Evolutionary conservation across 2,113 vertebrate species (phyloP).

Genomic region (Ascaphus truei): DNA sequence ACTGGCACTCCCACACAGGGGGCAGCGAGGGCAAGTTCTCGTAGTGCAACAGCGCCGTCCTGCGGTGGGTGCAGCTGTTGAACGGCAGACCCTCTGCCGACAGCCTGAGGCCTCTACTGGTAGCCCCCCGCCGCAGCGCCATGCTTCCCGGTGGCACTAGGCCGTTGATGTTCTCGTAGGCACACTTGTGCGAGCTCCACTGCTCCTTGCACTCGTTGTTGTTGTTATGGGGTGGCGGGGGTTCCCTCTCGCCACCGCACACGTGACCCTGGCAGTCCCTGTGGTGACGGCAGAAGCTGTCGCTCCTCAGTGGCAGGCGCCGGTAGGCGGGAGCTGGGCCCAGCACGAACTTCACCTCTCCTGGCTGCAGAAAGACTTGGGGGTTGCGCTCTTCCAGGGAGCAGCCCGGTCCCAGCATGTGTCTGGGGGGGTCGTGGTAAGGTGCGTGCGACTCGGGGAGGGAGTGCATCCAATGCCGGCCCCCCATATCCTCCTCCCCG

Average conservation of each 20-base stretch:
- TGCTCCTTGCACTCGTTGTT: conserved; percentile 69
- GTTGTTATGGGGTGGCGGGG: conserved; percentile 59
- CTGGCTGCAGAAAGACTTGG: conserved; percentile 86
- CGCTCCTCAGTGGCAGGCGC: conserved; percentile 72
- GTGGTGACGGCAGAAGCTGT: conserved; percentile 45
- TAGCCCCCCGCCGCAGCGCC: conserved; percentile 39
- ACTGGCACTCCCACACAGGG: conserved; percentile 87
- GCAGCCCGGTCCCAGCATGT: conserved; percentile 67
- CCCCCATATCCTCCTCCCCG: conserved; percentile 79
- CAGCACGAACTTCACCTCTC: conserved; percentile 92
- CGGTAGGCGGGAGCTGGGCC: conserved; percentile 79
- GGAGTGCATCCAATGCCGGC: conserved; percentile 85
- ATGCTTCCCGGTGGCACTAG: conserved; percentile 49
- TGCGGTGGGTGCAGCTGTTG: conserved; percentile 64
- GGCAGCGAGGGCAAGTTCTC: conserved; percentile 93
- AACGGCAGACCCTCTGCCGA: conserved; percentile 55
- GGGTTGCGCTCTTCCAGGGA: conserved; percentile 79
- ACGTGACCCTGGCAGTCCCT: conserved; percentile 27
- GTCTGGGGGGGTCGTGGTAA: conserved; percentile 52
- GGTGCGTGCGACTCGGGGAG: conserved; percentile 81
- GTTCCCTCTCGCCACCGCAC: conserved; percentile 51
- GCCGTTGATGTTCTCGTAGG: conserved; percentile 88
- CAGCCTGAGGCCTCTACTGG: conserved; percentile 60
- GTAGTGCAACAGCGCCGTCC: conserved; percentile 85
- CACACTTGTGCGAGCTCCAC: conserved; percentile 72